Conservation (phyloP, 2,888 invertebrate species). For the Plemyria rubiginata region DNA sequence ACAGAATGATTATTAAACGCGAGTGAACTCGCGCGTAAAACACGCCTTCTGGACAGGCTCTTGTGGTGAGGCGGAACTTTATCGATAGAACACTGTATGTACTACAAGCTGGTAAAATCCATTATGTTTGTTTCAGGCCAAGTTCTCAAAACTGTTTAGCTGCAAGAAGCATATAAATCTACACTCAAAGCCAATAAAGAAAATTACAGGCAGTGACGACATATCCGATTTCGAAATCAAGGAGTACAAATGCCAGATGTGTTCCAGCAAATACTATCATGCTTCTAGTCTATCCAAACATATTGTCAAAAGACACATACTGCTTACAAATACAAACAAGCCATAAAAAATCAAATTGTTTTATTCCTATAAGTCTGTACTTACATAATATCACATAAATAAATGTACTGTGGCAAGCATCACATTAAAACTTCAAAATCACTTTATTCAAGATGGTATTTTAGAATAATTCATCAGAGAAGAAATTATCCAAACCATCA, state of each 20-base stretch:
- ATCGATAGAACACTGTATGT: too few species aligned
- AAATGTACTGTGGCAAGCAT: conserved; percentile 2
- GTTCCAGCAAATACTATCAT: conserved; percentile 65
- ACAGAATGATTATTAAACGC: too few species aligned
- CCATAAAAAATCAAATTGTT: conserved; percentile 13
- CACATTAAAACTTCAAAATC: background rate
- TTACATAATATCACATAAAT: conserved; percentile 13
- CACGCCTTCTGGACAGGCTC: too few species aligned
- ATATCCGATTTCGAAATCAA: conserved; percentile 32
- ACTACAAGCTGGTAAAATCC: too few species aligned
- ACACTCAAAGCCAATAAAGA: conserved; percentile 46
- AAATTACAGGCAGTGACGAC: conserved; percentile 31
- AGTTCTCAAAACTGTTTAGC: conserved; percentile 59
- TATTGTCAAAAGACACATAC: conserved; percentile 69
- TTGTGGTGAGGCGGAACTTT: too few species aligned
- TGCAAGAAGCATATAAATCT: conserved; percentile 66
- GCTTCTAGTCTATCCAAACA: conserved; percentile 70
- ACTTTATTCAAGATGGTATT: background rate
- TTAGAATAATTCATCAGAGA: conserved; percentile 72
- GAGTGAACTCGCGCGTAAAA: too few species aligned
- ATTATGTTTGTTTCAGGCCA: conserved; percentile 54
- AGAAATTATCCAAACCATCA: conserved; percentile 70
- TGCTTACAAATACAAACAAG: conserved; percentile 46
- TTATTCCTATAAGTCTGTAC: conserved; percentile 9
- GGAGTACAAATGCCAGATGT: conserved; percentile 72